Percentiles rank a stretch among this genome's conserved stretches.
These are phyloP conservation scores for Papilio gigon DNA, from an alignment of 2,888 invertebrate genomes.

Conservation along the genomic window DNA sequence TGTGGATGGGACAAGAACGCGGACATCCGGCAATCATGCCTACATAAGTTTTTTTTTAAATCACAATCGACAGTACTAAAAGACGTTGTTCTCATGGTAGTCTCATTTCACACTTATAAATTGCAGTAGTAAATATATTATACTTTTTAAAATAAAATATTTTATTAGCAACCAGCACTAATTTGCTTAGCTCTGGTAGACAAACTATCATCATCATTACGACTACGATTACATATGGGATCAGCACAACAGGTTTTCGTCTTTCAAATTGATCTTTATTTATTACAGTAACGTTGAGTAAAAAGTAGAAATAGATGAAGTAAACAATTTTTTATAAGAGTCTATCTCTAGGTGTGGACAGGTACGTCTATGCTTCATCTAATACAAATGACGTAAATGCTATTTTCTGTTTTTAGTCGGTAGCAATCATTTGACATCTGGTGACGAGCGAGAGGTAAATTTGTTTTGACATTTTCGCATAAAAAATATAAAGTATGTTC, in stretches of 20 bases:
- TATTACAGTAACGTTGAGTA: not conserved
- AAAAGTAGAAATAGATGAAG: not conserved
- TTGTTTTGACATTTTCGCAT: not conserved
- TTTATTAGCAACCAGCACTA: not conserved
- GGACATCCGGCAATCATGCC: slow-evolving; percentile 6
- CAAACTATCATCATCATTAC: no score
- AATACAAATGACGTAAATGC: not conserved
- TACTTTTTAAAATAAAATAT: no score
- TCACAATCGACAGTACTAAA: slow-evolving; percentile 4
- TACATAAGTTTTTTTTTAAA: slow-evolving; percentile 9
- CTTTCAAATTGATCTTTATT: not conserved
- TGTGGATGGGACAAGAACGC: slow-evolving; percentile 19
- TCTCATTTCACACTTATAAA: not conserved
- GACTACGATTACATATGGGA: no score
- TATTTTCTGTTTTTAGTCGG: slow-evolving; percentile 12
- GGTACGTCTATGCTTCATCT: not conserved
- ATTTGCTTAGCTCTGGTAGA: not conserved
- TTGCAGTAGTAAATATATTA: not conserved
- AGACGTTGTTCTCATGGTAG: slow-evolving; percentile 3
- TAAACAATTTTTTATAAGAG: not conserved
- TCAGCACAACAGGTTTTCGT: no score
- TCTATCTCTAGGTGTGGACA: not conserved
- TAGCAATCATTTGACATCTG: slow-evolving; percentile 8
- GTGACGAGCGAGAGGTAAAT: not conserved
- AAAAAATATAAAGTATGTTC: not conserved